Evolutionary conservation across 2,797 vertebrate genomes (phyloP), one percentile per base, ranked within the genome.

Genomic region (Podarcis siculus): DNA sequence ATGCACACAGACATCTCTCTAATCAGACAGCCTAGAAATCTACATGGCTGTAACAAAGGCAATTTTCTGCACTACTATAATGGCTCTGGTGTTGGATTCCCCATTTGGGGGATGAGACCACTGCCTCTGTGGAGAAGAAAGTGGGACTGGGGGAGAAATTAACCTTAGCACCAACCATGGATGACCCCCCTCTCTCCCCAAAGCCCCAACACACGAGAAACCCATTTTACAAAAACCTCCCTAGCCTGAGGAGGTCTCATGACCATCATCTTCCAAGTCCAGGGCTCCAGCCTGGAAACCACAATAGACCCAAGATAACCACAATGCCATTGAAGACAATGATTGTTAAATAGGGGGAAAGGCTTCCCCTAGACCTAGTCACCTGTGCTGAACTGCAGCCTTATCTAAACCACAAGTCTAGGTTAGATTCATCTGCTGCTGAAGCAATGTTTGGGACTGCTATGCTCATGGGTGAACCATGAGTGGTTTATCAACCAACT

Each of bases 1-100:
- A 69, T 88, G 86, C 86, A 83, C 32, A 49, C 73, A 49, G 64
- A 55, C 72, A 83, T 88, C 72, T 69, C 64, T 78, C n/a, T 67
- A 78, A 78, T 58, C 61, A 30, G 61, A 30, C 42, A 32, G 39
- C 71, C 30, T 76, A 45, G 71, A 82, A 87, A 76, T 76, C 55
- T 45, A 58, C 37, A 64, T 45, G 49, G 79, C 30, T 64, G 35
- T 82, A 21, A 35, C 25, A n/a, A 86, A 79, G 64, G 35, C 21
- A 9, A 66, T 82, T 82, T 42, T 61, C 37, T 32, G 58, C 5
- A 23, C 49, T 39, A 55, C 71, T 84, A n/a, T 75, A 25, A 75
- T 75, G 13, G 25, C 13, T 25, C 23, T 13, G 27, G 55, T 25
- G 17, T 37, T 25, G 12, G 15, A 75, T 10, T 83, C 19, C n/a